Evolutionary conservation across 2,888 invertebrate species (phyloP).

Genomic region (Philereme transversata): DNA sequence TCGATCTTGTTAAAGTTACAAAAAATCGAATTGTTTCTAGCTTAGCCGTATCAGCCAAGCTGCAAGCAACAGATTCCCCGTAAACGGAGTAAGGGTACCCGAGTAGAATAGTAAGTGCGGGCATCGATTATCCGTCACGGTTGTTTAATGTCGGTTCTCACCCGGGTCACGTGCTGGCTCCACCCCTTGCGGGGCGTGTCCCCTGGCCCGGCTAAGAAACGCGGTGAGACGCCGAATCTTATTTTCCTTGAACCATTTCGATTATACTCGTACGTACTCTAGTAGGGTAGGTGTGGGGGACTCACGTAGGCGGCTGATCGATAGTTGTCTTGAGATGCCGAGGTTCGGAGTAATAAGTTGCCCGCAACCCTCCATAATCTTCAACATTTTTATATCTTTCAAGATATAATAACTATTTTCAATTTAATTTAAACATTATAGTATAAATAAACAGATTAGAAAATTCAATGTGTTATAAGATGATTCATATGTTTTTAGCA

Average conservation of each 20-base stretch:
- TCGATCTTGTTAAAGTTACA: neutral
- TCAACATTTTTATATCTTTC: too few relatives aligned
- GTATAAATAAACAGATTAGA: too few relatives aligned
- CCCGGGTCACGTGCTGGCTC: constrained; percentile 58
- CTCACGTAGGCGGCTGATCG: neutral
- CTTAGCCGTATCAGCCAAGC: too few relatives aligned
- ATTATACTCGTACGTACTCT: constrained; percentile 40
- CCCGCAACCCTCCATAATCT: too few relatives aligned
- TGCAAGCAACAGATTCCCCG: neutral
- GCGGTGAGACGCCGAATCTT: constrained; percentile 52
- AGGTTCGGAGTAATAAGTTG: too few relatives aligned
- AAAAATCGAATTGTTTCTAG: too few relatives aligned
- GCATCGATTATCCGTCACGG: constrained; percentile 56
- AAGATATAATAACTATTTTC: too few relatives aligned
- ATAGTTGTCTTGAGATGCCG: constrained; percentile 3
- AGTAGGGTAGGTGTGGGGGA: constrained; percentile 18
- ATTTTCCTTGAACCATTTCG: constrained; percentile 61
- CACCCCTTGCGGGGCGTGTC: constrained; percentile 56
- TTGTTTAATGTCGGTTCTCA: constrained; percentile 63
- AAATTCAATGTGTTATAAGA: too few relatives aligned
- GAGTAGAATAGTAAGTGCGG: constrained; percentile 27
- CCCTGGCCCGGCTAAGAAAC: constrained; percentile 51
- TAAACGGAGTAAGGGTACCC: constrained; percentile 10
- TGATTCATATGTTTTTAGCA: too few relatives aligned
- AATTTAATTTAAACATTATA: too few relatives aligned